Evolutionary conservation across 1,140 invertebrate species (phyloP).

Genomic region (Drosophila takahashii): DNA sequence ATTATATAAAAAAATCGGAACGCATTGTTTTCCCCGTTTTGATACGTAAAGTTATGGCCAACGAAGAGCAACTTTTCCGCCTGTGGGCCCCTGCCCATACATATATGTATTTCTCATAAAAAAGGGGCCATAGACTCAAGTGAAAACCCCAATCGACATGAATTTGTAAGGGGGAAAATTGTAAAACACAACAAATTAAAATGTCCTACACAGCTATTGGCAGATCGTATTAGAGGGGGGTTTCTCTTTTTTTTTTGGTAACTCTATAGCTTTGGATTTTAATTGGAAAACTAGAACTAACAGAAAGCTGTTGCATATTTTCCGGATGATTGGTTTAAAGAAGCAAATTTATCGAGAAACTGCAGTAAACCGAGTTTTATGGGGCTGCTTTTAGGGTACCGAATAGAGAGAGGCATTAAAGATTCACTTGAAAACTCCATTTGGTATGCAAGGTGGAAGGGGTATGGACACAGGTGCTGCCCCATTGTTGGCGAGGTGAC

Average conservation of each 20-base stretch:
- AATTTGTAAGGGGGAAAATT: conserved; percentile 51
- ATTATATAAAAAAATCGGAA: conserved; percentile 67
- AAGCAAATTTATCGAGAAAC: neutral
- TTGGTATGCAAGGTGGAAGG: neutral
- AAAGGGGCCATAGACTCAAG: conserved; percentile 27
- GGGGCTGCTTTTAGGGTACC: neutral
- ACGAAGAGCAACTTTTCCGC: conserved; percentile 19
- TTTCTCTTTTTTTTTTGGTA: neutral
- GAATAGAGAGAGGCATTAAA: neutral
- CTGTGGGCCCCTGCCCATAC: conserved; percentile 1
- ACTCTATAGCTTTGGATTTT: conserved; percentile 25
- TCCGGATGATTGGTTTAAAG: neutral
- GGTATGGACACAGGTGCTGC: neutral
- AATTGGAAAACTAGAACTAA: conserved; percentile 21
- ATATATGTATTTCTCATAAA: conserved; percentile 9
- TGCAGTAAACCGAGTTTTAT: neutral
- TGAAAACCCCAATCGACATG: conserved; percentile 21
- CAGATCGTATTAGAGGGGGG: conserved; percentile 1
- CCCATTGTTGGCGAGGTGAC: conserved; percentile 10
- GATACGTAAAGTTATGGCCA: conserved; percentile 40
- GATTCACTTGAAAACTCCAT: conserved; percentile 6
- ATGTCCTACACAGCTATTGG: conserved; percentile 34
- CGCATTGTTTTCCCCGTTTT: conserved; percentile 59
- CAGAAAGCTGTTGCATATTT: conserved; percentile 2
- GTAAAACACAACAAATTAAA: conserved; percentile 68